phyloP scores from a whole-genome alignment of 2,113 vertebrate genomes.

The Labrus mixtus region DNA sequence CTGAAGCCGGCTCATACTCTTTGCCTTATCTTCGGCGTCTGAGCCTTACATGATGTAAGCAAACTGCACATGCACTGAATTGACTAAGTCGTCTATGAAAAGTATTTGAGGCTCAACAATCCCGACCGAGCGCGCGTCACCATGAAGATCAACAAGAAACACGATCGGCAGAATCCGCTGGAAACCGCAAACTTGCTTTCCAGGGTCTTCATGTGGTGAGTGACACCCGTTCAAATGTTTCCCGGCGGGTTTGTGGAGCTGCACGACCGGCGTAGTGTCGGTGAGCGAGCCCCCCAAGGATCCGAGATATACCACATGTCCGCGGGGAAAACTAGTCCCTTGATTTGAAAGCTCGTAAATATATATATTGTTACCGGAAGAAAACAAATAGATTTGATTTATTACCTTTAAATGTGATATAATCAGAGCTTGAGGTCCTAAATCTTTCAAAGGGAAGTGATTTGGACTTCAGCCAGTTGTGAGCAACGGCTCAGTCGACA shows the following conservation, averaged over 20 bases:
- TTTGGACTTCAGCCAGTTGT: too few relatives aligned
- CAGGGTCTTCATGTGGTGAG: conserved; percentile 46
- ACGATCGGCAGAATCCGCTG: not conserved
- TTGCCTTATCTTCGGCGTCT: not conserved
- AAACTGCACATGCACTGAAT: not conserved
- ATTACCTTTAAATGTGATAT: too few relatives aligned
- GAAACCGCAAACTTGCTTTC: conserved; percentile 2
- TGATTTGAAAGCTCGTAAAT: too few relatives aligned
- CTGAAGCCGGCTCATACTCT: too few relatives aligned
- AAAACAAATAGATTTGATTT: too few relatives aligned
- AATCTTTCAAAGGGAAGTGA: too few relatives aligned
- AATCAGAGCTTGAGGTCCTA: too few relatives aligned
- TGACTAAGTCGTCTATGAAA: not conserved
- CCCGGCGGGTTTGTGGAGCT: not conserved
- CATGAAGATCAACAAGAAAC: not conserved
- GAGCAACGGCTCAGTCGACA: too few relatives aligned
- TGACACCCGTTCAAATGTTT: not conserved
- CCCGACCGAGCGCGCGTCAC: not conserved
- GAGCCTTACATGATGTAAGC: not conserved
- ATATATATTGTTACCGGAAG: too few relatives aligned
- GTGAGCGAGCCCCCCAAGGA: too few relatives aligned
- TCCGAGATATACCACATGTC: too few relatives aligned
- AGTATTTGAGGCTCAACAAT: not conserved
- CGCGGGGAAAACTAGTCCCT: too few relatives aligned
- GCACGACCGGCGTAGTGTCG: not conserved